phyloP scores from a whole-genome alignment of 2,888 invertebrate species.

The Dromius quadrimaculatus region DNA sequence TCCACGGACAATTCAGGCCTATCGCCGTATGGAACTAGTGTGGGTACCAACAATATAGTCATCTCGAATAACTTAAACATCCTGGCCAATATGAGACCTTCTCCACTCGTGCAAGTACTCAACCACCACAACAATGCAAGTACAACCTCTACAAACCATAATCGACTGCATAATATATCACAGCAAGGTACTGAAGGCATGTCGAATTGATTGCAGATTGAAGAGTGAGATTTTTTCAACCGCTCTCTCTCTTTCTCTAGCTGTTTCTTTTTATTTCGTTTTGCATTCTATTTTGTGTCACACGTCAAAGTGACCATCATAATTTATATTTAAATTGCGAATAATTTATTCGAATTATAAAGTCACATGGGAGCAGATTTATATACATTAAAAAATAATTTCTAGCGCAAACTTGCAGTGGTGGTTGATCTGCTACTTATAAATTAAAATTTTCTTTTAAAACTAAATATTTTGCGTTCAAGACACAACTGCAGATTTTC shows the following conservation, averaged over 20 bases:
- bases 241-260: constrained; percentile 22
- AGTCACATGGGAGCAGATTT: constrained; percentile 22
- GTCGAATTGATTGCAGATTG: constrained; percentile 27
- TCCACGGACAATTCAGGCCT: constrained; percentile 70
- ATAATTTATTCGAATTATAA: constrained; percentile 10
- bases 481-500: constrained; percentile 9
- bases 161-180: constrained; percentile 67
- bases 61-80: constrained; percentile 64
- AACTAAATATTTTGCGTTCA: not conserved
- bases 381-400: constrained; percentile 31
- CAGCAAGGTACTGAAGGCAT: constrained; percentile 65
- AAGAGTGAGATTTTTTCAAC: constrained; percentile 34
- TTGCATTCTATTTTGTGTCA: constrained; percentile 4
- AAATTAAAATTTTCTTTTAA: constrained; percentile 13
- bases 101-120: constrained; percentile 67
- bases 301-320: not conserved
- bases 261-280: constrained; percentile 10
- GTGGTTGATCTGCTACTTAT: constrained; percentile 37
- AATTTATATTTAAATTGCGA: constrained; percentile 8
- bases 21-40: constrained; percentile 73
- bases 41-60: constrained; percentile 72
- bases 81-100: constrained; percentile 67
- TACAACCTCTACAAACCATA: constrained; percentile 67
- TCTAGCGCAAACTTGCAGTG: constrained; percentile 13
- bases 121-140: constrained; percentile 68